Conservation (phyloP, 2,113 vertebrate genomes). For the Triplophysa siluroides region DNA sequence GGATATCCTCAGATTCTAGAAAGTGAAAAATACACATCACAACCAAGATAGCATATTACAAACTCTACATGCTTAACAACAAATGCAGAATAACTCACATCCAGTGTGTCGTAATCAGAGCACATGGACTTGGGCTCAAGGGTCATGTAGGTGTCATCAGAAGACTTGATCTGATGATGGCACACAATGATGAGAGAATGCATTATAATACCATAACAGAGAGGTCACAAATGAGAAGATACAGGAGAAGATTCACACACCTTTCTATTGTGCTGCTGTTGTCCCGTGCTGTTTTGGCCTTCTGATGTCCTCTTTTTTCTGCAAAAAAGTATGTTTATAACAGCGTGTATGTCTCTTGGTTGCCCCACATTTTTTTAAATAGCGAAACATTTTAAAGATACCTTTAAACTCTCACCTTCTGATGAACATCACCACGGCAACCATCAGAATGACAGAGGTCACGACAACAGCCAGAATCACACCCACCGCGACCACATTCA, state of each 20-base stretch:
- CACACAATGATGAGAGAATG: constrained; percentile 8
- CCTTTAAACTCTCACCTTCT: not conserved
- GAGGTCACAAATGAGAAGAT: not conserved
- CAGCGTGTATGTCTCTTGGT: too few species aligned
- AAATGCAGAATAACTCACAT: constrained; percentile 12
- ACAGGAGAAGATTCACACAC: not conserved
- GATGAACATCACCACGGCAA: not conserved
- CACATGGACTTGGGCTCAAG: constrained; percentile 9
- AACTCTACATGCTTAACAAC: not conserved
- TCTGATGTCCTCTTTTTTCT: too few species aligned
- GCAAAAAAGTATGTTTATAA: too few species aligned
- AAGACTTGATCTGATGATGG: not conserved
- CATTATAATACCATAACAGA: not conserved
- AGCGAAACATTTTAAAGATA: too few species aligned
- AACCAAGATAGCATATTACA: not conserved
- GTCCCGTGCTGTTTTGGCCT: too few species aligned
- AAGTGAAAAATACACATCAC: not conserved
- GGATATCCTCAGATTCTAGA: constrained; percentile 4
- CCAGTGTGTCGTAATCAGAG: constrained; percentile 3
- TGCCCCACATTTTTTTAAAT: too few species aligned
- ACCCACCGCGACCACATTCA: not conserved
- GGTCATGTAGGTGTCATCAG: constrained; percentile 6
- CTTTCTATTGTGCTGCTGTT: too few species aligned
- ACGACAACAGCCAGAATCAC: not conserved
- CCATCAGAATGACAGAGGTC: not conserved